Percentiles rank a stretch among this genome's conserved stretches.
phyloP scores from a whole-genome alignment of 2,113 vertebrate species.

The Archilochus colubris region DNA sequence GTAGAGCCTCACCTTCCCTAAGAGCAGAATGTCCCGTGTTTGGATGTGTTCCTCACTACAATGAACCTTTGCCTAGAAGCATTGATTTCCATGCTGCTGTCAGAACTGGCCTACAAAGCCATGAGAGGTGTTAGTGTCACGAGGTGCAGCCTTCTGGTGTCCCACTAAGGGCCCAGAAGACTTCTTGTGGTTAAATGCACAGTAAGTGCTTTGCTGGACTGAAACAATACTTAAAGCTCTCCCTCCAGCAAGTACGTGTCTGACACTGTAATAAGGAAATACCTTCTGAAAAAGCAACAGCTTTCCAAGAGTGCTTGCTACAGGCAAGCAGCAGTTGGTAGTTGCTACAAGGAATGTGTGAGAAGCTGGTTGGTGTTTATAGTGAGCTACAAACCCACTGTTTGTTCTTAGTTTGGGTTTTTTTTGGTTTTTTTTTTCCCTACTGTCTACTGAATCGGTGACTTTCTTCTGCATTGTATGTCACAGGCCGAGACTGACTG shows the following conservation, averaged over 20 bases:
- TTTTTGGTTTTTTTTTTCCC: not conserved
- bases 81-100: fast-evolving
- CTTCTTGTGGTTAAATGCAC: not conserved
- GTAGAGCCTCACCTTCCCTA: not conserved
- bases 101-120: not conserved
- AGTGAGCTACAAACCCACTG: not conserved
- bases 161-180: not conserved
- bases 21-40: not conserved
- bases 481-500: constrained; percentile 86
- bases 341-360: not conserved
- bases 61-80: not conserved
- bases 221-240: not conserved
- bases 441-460: constrained; percentile 79
- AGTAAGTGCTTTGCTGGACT: not conserved
- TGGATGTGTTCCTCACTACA: not conserved
- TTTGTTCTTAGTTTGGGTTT: not conserved
- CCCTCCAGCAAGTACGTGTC: not conserved
- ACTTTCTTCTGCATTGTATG: constrained; percentile 85
- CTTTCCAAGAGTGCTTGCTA: not conserved
- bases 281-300: not conserved
- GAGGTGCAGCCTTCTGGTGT: not conserved
- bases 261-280: fast-evolving
- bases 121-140: fast-evolving
- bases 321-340: not conserved
- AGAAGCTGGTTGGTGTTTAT: not conserved